These are phyloP conservation scores for Grantiella picta DNA, from an alignment of 2,113 vertebrate genomes.

Conservation along the genomic window DNA sequence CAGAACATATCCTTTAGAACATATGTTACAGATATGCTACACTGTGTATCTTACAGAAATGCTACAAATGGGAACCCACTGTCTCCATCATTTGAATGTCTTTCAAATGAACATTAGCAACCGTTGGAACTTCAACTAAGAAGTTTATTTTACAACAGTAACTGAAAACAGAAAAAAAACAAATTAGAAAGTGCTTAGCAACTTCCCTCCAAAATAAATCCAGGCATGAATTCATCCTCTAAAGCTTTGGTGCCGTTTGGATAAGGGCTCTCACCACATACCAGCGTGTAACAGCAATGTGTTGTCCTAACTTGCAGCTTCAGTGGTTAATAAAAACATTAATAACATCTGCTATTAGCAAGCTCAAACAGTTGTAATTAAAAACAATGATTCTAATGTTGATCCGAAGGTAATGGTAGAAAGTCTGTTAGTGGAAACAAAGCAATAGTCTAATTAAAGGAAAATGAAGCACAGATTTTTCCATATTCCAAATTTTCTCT, in stretches of 20 bases:
- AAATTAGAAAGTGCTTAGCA: constrained; percentile 29
- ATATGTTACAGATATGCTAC: constrained; percentile 67
- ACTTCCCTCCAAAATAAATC: constrained; percentile 26
- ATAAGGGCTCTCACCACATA: background rate
- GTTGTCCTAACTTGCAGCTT: constrained; percentile 18
- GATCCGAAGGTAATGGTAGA: background rate
- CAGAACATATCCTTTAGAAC: constrained; percentile 50
- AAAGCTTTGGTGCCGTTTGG: constrained; percentile 33
- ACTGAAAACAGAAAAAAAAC: background rate
- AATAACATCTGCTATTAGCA: background rate
- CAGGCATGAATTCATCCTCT: background rate
- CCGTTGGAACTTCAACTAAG: background rate
- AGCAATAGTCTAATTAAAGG: constrained; percentile 27
- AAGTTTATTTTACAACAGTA: constrained; percentile 36
- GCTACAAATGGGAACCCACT: constrained; percentile 53
- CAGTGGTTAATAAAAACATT: constrained; percentile 38
- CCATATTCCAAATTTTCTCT: constrained; percentile 24
- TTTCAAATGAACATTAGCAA: constrained; percentile 24
- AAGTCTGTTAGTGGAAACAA: constrained; percentile 20
- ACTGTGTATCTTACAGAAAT: constrained; percentile 55
- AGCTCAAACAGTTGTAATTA: constrained; percentile 24
- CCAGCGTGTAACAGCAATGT: background rate
- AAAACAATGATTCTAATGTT: background rate
- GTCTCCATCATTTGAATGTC: background rate
- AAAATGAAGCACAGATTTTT: constrained; percentile 50